Percentiles rank a stretch among this genome's conserved stretches.
phyloP scores from a whole-genome alignment of 2,113 vertebrate species.

The Melanerpes formicivorus region DNA sequence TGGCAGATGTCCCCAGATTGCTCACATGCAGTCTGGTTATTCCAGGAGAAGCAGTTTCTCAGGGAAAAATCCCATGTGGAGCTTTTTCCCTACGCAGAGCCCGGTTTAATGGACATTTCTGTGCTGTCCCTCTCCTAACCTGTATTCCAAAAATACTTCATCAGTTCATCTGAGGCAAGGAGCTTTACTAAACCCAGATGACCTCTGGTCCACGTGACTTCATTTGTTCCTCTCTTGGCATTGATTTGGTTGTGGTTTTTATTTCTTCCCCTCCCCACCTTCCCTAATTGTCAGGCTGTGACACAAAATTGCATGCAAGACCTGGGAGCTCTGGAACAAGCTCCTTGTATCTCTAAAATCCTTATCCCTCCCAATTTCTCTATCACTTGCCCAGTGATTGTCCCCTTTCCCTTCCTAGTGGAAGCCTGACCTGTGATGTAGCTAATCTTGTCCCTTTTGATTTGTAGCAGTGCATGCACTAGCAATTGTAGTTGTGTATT shows the following conservation, averaged over 20 bases:
- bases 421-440: slow-evolving; percentile 43
- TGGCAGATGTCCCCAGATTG: neutral
- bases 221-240: slow-evolving; percentile 76
- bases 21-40: neutral
- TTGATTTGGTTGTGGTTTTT: slow-evolving; percentile 60
- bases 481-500: slow-evolving; percentile 16
- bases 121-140: slow-evolving; percentile 47
- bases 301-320: slow-evolving; percentile 66
- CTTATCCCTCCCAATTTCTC: neutral
- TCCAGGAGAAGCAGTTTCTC: neutral
- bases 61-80: neutral
- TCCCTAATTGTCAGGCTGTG: slow-evolving; percentile 70
- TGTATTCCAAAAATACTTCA: neutral
- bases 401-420: slow-evolving; percentile 23
- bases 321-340: slow-evolving; percentile 72
- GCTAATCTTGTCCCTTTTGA: slow-evolving; percentile 58
- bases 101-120: neutral
- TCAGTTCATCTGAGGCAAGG: slow-evolving; percentile 48
- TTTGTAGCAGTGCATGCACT: slow-evolving; percentile 65
- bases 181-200: slow-evolving; percentile 70
- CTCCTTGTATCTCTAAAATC: slow-evolving; percentile 49
- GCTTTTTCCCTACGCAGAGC: neutral
- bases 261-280: slow-evolving; percentile 66
- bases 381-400: neutral
- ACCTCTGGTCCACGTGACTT: slow-evolving; percentile 75